These are phyloP conservation scores for Pao palembangensis DNA, from an alignment of 2,113 vertebrate species.

Conservation along the genomic window DNA sequence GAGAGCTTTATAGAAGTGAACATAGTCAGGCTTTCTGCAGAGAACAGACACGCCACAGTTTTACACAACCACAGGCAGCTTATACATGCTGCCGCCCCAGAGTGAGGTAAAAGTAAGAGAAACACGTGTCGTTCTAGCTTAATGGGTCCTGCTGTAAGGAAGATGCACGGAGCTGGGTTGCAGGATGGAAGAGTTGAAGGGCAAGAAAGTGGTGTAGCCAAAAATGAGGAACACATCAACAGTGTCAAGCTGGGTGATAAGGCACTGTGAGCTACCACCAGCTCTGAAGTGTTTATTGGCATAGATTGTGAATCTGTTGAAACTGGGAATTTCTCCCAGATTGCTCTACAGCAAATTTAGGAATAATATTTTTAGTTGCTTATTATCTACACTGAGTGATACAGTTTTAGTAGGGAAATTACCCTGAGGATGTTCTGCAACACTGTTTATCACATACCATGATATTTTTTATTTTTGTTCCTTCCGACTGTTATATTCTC, in stretches of 20 bases:
- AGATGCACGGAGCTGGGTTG: conserved; percentile 48
- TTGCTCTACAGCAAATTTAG: conserved; percentile 33
- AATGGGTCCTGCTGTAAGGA: conserved; percentile 26
- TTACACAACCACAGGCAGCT: conserved; percentile 52
- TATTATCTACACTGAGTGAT: too few species aligned
- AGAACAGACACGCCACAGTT: conserved; percentile 60
- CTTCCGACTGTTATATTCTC: conserved; percentile 38
- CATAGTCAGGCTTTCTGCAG: conserved; percentile 67
- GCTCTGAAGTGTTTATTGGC: conserved; percentile 51
- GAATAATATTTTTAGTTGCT: conserved; percentile 24
- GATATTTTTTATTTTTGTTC: neutral
- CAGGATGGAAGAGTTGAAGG: conserved; percentile 50
- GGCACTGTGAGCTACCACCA: conserved; percentile 38
- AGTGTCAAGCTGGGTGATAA: conserved; percentile 46
- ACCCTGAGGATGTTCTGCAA: neutral
- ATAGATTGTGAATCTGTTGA: conserved; percentile 31
- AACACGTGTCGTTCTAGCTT: conserved; percentile 9
- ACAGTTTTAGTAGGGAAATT: neutral
- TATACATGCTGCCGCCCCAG: conserved; percentile 51
- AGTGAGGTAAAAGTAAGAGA: conserved; percentile 21
- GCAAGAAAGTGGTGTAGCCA: conserved; percentile 33
- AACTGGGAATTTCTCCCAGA: conserved; percentile 37
- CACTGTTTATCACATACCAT: neutral
- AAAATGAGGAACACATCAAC: conserved; percentile 45
- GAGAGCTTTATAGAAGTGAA: conserved; percentile 68